A percentile compares a stretch with the other conserved stretches of the same genome.
These are phyloP conservation scores for Neodontobutis hainanensis DNA, from an alignment of 2,113 vertebrate genomes.

Conservation along the genomic window DNA sequence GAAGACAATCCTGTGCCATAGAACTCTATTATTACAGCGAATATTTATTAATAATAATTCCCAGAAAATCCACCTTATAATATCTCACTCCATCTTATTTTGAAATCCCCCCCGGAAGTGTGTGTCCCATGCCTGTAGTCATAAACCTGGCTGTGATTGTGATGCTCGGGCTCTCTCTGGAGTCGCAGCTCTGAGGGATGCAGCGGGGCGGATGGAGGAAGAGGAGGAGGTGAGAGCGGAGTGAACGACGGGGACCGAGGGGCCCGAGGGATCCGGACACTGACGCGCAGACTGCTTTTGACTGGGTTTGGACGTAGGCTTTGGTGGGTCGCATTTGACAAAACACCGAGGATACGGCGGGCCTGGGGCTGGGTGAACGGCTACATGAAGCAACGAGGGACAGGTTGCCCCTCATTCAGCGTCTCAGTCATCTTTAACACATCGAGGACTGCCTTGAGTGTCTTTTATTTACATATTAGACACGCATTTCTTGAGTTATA, in stretches of 20 bases:
- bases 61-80: too few species aligned
- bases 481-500: not conserved
- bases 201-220: conserved; percentile 73
- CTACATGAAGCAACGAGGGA: conserved; percentile 13
- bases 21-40: too few species aligned
- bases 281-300: conserved; percentile 28
- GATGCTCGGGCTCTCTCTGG: conserved; percentile 24
- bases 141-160: conserved; percentile 3
- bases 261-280: conserved; percentile 70
- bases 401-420: conserved; percentile 8
- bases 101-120: conserved; percentile 29
- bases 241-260: conserved; percentile 40
- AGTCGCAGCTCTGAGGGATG: conserved; percentile 61
- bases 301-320: conserved; percentile 22
- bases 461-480: not conserved
- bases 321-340: conserved; percentile 37
- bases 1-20: too few species aligned
- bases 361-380: conserved; percentile 38
- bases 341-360: conserved; percentile 37
- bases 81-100: conserved; percentile 34
- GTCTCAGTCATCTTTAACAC: conserved; percentile 22
- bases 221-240: conserved; percentile 63
- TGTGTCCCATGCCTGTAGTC: accelerated
- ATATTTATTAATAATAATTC: too few species aligned
- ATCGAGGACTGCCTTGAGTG: conserved; percentile 1